Conservation (phyloP, 2,113 vertebrate genomes). For the Muntiacus reevesi region DNA sequence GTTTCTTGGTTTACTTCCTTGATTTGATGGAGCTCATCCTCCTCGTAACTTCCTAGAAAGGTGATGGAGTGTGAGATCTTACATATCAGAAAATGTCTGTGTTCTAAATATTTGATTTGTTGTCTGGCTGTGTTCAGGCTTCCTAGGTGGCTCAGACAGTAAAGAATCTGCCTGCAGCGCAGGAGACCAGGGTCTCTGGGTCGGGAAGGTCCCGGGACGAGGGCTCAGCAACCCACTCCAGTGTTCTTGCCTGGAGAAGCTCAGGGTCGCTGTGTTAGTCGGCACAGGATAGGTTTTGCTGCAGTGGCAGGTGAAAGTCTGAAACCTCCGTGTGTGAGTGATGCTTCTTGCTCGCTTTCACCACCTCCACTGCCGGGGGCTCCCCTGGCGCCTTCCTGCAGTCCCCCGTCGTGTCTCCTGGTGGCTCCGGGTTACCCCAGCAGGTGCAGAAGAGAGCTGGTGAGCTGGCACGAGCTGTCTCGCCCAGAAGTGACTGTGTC, state of each 20-base stretch:
- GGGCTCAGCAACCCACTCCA: neutral
- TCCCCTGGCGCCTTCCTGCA: neutral
- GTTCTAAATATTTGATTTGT: neutral
- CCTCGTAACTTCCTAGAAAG: neutral
- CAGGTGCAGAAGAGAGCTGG: neutral
- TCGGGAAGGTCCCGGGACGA: neutral
- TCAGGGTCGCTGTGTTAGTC: neutral
- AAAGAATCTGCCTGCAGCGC: neutral
- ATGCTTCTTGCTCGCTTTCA: neutral
- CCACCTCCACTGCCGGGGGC: neutral
- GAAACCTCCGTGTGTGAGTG: neutral
- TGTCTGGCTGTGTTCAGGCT: neutral
- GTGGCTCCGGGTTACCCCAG: rapidly evolving
- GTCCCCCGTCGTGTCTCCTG: rapidly evolving
- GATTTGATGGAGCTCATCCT: neutral
- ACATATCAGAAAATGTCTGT: neutral
- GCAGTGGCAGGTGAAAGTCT: neutral
- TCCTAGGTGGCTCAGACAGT: neutral
- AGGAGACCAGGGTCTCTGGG: neutral
- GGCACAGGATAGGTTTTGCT: neutral
- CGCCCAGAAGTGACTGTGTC: neutral
- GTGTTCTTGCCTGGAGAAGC: neutral
- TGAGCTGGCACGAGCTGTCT: neutral
- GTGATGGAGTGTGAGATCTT: neutral
- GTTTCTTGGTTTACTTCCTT: neutral